These are phyloP conservation scores for Adoxophyes honmai DNA, from an alignment of 1,140 invertebrate genomes.

Conservation along the genomic window DNA sequence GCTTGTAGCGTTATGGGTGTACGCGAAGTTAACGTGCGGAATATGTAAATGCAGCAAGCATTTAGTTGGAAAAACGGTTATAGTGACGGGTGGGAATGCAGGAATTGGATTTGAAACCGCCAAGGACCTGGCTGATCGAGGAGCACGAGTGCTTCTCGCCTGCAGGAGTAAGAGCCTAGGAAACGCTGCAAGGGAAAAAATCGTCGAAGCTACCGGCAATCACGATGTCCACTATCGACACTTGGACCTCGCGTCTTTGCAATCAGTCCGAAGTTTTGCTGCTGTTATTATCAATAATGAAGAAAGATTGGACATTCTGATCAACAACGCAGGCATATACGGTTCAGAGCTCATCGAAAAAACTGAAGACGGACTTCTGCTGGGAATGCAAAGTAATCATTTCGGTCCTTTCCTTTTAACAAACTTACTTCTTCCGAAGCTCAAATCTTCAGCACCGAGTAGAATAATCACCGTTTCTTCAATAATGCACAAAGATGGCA, in stretches of 20 bases:
- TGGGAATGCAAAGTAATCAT: conserved; percentile 91
- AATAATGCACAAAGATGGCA: conserved; percentile 82
- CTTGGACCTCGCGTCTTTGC: conserved; percentile 48
- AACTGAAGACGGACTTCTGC: conserved; percentile 87
- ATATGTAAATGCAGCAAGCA: conserved; percentile 54
- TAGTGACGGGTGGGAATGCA: conserved; percentile 89
- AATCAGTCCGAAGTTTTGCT: conserved; percentile 44
- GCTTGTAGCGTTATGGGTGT: no score
- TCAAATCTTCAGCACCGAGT: conserved; percentile 86
- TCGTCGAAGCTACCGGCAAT: conserved; percentile 45
- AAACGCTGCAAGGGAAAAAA: conserved; percentile 44
- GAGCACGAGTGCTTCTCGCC: conserved; percentile 85
- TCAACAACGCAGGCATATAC: conserved; percentile 87
- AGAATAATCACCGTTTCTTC: conserved; percentile 92
- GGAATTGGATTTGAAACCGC: conserved; percentile 90
- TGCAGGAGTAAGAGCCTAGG: conserved; percentile 79
- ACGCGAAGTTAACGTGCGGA: conserved; percentile 34
- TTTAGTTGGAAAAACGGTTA: conserved; percentile 81
- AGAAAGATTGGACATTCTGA: conserved; percentile 79
- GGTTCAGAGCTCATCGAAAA: conserved; percentile 38
- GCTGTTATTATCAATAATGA: conserved; percentile 70
- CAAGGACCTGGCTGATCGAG: conserved; percentile 80
- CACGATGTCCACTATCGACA: conserved; percentile 45
- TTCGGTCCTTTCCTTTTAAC: conserved; percentile 91
- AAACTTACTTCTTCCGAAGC: conserved; percentile 80